phyloP scores from a whole-genome alignment of 2,113 vertebrate genomes.

The crab-eating macaque (Macaca fascicularis) region T2T-MFA8v1.1 NC_088389.1:51046501-51047000 shows the following conservation, averaged over 20 bases:
- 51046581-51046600: constrained; percentile 38
- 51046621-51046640: constrained; percentile 62
- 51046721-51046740: neutral
- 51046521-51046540: neutral
- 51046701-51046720: constrained; percentile 43
- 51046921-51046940: constrained; percentile 14
- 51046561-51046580: constrained; percentile 54
- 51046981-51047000: constrained; percentile 67
- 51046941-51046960: constrained; percentile 48
- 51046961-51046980: constrained; percentile 53
- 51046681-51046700: constrained; percentile 33
- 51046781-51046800: neutral
- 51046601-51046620: constrained; percentile 49
- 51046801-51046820: constrained; percentile 1
- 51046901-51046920: neutral
- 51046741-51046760: neutral
- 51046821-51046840: neutral
- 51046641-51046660: constrained; percentile 58
- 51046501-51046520: neutral
- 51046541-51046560: constrained; percentile 51
- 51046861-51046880: neutral
- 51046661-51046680: constrained; percentile 58
- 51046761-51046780: neutral
- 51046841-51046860: neutral
- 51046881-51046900: neutral